Percentiles rank a stretch among this genome's conserved stretches.
Evolutionary conservation across 1,140 invertebrate species (phyloP).

Genomic region (Drosophila grimshawi): DNA sequence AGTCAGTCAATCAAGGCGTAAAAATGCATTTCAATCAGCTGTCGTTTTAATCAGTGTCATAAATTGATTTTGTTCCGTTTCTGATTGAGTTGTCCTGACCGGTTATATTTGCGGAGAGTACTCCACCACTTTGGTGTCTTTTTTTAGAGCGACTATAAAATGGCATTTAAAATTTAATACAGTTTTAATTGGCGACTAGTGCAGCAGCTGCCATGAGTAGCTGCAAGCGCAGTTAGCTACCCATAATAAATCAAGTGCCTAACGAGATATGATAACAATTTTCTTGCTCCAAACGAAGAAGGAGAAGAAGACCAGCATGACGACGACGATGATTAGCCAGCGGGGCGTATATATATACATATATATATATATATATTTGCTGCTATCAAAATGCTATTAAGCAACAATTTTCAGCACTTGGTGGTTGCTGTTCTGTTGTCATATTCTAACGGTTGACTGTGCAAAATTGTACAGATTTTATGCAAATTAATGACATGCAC

Average conservation of each 20-base stretch:
- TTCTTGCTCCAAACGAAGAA: not conserved
- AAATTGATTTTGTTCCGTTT: slow-evolving; percentile 64
- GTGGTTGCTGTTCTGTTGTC: slow-evolving; percentile 20
- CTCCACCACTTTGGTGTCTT: slow-evolving; percentile 30
- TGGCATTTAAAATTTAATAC: slow-evolving; percentile 78
- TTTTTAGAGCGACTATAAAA: slow-evolving; percentile 57
- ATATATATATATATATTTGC: not conserved
- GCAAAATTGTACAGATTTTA: slow-evolving; percentile 55
- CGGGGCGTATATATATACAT: no score
- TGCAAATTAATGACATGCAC: slow-evolving; percentile 79
- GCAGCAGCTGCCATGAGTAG: slow-evolving; percentile 5
- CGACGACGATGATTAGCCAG: slow-evolving; percentile 24
- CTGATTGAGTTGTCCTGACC: slow-evolving; percentile 73
- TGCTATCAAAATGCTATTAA: slow-evolving; percentile 76
- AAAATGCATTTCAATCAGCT: slow-evolving; percentile 70
- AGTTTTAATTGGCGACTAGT: slow-evolving; percentile 73
- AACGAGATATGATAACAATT: slow-evolving; percentile 62
- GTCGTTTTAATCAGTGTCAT: slow-evolving; percentile 63
- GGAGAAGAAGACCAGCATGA: slow-evolving; percentile 12
- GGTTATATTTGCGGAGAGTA: slow-evolving; percentile 27
- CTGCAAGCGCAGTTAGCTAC: slow-evolving; percentile 6
- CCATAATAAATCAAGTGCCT: slow-evolving; percentile 72
- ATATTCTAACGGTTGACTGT: slow-evolving; percentile 57
- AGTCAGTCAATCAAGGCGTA: slow-evolving; percentile 38
- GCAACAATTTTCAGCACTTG: slow-evolving; percentile 22